phyloP scores from a whole-genome alignment of 2,888 invertebrate species.

The Lamproptera curius region DNA sequence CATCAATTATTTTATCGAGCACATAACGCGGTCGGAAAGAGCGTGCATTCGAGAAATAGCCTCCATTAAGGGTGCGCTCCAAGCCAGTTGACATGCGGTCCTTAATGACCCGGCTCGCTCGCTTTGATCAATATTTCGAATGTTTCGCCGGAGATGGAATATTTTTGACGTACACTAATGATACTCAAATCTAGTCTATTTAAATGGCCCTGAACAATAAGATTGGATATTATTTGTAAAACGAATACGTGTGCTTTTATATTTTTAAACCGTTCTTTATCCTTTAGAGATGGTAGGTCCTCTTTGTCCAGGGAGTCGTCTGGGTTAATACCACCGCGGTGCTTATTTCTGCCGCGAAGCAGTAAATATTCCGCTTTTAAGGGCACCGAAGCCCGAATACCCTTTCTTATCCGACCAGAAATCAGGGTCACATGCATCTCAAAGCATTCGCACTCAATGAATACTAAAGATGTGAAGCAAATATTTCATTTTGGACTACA shows the following conservation, averaged over 20 bases:
- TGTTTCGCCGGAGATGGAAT: conserved; percentile 25
- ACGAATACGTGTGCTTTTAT: background rate
- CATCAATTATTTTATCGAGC: conserved; percentile 28
- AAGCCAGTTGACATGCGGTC: conserved; percentile 24
- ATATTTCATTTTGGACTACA: no score
- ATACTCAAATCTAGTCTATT: background rate
- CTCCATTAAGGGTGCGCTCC: conserved; percentile 26
- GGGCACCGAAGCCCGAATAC: no score
- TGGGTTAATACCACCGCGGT: no score
- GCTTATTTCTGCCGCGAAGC: no score
- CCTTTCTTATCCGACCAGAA: no score
- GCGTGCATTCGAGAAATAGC: conserved; percentile 33
- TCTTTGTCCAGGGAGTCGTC: no score
- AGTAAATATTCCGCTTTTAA: no score
- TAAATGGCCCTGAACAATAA: background rate
- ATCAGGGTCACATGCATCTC: no score
- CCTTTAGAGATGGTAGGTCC: background rate
- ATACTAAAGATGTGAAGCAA: no score
- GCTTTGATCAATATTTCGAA: conserved; percentile 34
- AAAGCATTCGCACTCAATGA: no score
- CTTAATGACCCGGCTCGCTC: conserved; percentile 29
- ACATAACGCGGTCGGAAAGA: conserved; percentile 29
- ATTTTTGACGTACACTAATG: conserved; percentile 19
- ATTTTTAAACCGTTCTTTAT: background rate
- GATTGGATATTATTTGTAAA: no score